Conservation (phyloP, 2,797 vertebrate species). For the Cyprinodon diabolis region DNA sequence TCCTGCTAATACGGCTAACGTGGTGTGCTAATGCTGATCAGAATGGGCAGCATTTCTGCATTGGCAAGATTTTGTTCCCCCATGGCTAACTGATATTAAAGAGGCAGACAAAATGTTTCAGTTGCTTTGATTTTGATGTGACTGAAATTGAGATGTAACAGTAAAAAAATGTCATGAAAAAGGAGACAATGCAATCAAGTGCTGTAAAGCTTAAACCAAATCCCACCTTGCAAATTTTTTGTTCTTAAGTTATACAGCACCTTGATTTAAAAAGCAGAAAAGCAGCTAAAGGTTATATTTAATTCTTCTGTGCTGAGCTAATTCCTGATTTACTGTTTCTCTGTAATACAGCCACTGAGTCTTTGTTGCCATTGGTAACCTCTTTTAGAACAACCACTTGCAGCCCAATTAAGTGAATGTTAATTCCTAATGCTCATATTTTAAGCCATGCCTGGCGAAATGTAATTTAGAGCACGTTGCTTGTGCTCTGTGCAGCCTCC, state of each 20-base stretch:
- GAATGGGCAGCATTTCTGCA: slow-evolving; percentile 63
- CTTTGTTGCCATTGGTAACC: slow-evolving; percentile 68
- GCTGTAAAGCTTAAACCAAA: background rate
- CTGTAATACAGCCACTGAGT: slow-evolving; percentile 36
- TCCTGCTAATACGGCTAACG: slow-evolving; percentile 65
- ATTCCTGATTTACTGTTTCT: slow-evolving; percentile 34
- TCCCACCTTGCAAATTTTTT: no score
- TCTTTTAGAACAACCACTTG: slow-evolving; percentile 47
- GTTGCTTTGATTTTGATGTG: slow-evolving; percentile 60
- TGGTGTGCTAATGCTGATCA: slow-evolving; percentile 63
- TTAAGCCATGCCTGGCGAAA: slow-evolving; percentile 47
- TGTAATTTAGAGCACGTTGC: slow-evolving; percentile 49
- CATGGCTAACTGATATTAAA: slow-evolving; percentile 44
- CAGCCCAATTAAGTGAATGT: slow-evolving; percentile 60
- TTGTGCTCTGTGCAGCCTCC: slow-evolving; percentile 43
- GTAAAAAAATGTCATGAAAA: slow-evolving; percentile 49
- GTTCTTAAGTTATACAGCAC: slow-evolving; percentile 6
- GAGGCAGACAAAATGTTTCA: slow-evolving; percentile 42
- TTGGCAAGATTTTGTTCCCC: slow-evolving; percentile 63
- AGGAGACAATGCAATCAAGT: slow-evolving; percentile 37
- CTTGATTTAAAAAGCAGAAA: slow-evolving; percentile 21
- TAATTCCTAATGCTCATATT: slow-evolving; percentile 55
- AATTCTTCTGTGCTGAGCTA: slow-evolving; percentile 12
- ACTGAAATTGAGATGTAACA: slow-evolving; percentile 48
- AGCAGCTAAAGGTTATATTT: slow-evolving; percentile 14